Base-by-base conservation (phyloP, 2,888 invertebrate species). In the Agrypnus murinus region DNA sequence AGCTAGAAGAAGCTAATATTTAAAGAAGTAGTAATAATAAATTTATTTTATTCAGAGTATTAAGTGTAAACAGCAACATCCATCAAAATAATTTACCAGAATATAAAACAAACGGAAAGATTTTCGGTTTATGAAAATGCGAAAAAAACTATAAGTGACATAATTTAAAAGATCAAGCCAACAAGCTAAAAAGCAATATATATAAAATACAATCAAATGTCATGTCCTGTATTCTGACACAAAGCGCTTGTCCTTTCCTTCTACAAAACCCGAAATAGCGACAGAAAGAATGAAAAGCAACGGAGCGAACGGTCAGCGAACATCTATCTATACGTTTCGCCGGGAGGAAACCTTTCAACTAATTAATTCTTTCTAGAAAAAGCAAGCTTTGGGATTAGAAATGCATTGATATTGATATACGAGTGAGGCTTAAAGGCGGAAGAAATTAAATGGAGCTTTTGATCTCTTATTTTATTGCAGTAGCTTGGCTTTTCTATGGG, bases 311-410 rank as follows among this genome's bases (percentile, higher is more conserved):
- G 73, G 75, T 73, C 77, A 73, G 71, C 65, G 69, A 73, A 69
- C 69, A 71, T 67, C 58, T 67, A 71, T 67, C 58, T 62, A 63
- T 36, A 55, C 68, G 58, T 64, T 68, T 67, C 36, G 58, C 40
- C 40, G 32, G 46, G 50, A 68, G 73, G 77, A 79, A 81, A 79
- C 79, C 80, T 82, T 81, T 81, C 81, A 79, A 78, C 81, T 82
- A 82, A 82, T 82, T 82, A 82, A 80, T 81, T 80, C 79, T 77
- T 79, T 80, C 77, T 75, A 75, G 74, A 50, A 25, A 75, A 77
- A 75, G 74, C 76, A 60, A 73, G 66, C 75, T 67, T 45, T 68
- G 72, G 75, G 78, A 81, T 79, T 79, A 79, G 76, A 74, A 77
- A 77, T 75, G 75, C 74, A 72, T 72, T 73, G 73, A 75, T 69